These are phyloP conservation scores for Ceratina australensis DNA, from an alignment of 1,140 invertebrate genomes.

Conservation along the genomic window DNA sequence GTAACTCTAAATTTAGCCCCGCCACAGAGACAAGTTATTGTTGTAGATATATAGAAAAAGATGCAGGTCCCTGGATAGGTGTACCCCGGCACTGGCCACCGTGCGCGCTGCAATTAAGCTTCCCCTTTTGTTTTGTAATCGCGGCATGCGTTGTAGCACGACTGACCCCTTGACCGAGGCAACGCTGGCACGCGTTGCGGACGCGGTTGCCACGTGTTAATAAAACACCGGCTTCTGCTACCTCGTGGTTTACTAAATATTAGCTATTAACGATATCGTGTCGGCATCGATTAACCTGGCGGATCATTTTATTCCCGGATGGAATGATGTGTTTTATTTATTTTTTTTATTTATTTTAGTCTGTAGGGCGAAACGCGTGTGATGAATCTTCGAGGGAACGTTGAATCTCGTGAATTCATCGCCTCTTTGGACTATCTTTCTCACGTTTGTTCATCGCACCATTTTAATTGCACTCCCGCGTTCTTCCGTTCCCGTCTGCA, in stretches of 20 bases:
- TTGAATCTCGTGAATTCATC: background rate
- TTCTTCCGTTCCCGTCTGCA: conserved; percentile 5
- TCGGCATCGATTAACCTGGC: background rate
- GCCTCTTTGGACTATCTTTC: background rate
- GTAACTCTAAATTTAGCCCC: conserved; percentile 43
- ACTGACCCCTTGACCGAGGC: conserved; percentile 56
- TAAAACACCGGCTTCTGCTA: conserved; percentile 43
- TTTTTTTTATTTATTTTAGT: no score
- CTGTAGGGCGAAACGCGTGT: no score
- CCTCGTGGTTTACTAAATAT: conserved; percentile 55
- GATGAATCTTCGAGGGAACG: no score
- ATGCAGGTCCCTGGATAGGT: background rate
- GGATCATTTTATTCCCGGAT: no score
- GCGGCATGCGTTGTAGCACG: conserved; percentile 24
- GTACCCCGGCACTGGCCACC: background rate
- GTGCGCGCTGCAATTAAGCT: conserved; percentile 35
- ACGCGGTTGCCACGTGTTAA: conserved; percentile 57
- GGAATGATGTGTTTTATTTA: no score
- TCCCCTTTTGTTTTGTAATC: conserved; percentile 48
- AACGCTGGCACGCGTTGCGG: conserved; percentile 54
- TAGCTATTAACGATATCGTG: conserved; percentile 45
- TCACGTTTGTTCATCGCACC: conserved; percentile 14
- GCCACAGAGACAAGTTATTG: conserved; percentile 45
- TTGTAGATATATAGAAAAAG: conserved; percentile 43
- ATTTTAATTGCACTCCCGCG: conserved; percentile 15